Conservation (phyloP, 1,140 invertebrate species). For the Aleiodes sp. region DNA sequence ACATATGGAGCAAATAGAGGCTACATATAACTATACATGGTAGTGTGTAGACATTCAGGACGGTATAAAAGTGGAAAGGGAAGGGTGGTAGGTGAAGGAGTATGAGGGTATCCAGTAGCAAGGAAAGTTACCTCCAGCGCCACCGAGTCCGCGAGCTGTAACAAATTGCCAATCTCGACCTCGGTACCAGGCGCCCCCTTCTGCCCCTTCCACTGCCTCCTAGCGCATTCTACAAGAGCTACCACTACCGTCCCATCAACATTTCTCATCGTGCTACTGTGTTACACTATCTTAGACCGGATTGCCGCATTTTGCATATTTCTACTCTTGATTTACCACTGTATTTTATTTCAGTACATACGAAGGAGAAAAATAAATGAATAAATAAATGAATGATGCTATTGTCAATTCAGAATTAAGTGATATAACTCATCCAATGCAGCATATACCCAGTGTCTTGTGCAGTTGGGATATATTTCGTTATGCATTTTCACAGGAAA, state of each 20-base stretch:
- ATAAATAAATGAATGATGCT: too few species aligned
- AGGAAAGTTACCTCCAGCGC: not conserved
- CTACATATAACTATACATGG: too few species aligned
- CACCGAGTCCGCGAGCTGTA: slow-evolving; percentile 35
- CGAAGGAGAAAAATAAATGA: too few species aligned
- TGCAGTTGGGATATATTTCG: too few species aligned
- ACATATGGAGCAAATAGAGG: too few species aligned
- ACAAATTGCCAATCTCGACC: slow-evolving; percentile 54
- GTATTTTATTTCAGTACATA: slow-evolving; percentile 9
- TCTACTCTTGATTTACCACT: slow-evolving; percentile 26
- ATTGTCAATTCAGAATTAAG: too few species aligned
- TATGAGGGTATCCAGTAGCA: slow-evolving; percentile 20
- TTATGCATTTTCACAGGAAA: too few species aligned
- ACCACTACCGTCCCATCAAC: slow-evolving; percentile 37
- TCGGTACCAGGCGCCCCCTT: slow-evolving; percentile 19
- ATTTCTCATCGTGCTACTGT: slow-evolving; percentile 41
- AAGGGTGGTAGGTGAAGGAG: not conserved
- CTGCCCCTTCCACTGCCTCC: slow-evolving; percentile 6
- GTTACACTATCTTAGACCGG: slow-evolving; percentile 40
- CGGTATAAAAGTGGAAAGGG: not conserved
- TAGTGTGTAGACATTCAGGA: not conserved
- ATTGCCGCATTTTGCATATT: slow-evolving; percentile 36
- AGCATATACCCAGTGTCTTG: too few species aligned
- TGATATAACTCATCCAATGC: too few species aligned
- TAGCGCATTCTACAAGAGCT: slow-evolving; percentile 22